Percentiles rank a stretch among this genome's conserved stretches.
Evolutionary conservation across 2,888 invertebrate genomes (phyloP).

Genomic region (Melipona beecheii): DNA sequence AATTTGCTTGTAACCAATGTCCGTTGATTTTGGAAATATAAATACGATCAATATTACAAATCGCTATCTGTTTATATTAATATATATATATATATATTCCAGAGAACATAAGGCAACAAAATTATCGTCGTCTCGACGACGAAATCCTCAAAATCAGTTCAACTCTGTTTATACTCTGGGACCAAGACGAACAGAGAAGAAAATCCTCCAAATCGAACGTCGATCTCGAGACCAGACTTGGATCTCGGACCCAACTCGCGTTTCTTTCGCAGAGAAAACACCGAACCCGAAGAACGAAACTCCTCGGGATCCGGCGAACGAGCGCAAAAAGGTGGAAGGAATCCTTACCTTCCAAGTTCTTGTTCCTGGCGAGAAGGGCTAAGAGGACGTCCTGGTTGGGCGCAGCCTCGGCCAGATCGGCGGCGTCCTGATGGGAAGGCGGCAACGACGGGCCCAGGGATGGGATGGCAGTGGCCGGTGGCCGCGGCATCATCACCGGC

Average conservation of each 20-base stretch:
- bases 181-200: too few species aligned
- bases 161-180: too few species aligned
- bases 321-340: slow-evolving; percentile 25
- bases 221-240: neutral
- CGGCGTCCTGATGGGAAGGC: slow-evolving; percentile 75
- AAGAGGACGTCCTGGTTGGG: slow-evolving; percentile 94
- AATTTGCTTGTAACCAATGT: neutral
- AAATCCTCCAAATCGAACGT: neutral
- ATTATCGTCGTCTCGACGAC: too few species aligned
- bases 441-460: slow-evolving; percentile 81
- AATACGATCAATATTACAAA: neutral
- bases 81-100: neutral
- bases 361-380: slow-evolving; percentile 93
- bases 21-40: neutral
- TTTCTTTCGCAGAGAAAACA: too few species aligned
- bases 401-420: slow-evolving; percentile 83
- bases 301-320: too few species aligned
- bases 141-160: too few species aligned
- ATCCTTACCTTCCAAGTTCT: slow-evolving; percentile 93
- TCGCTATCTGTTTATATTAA: neutral
- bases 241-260: too few species aligned
- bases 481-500: slow-evolving; percentile 77
- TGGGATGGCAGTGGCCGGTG: slow-evolving; percentile 76
- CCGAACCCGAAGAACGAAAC: too few species aligned
- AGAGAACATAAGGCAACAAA: too few species aligned